Evolutionary conservation across 2,797 vertebrate genomes (phyloP), one percentile per base, ranked within the genome.

Genomic region (Halcyon leucocephala): DNA sequence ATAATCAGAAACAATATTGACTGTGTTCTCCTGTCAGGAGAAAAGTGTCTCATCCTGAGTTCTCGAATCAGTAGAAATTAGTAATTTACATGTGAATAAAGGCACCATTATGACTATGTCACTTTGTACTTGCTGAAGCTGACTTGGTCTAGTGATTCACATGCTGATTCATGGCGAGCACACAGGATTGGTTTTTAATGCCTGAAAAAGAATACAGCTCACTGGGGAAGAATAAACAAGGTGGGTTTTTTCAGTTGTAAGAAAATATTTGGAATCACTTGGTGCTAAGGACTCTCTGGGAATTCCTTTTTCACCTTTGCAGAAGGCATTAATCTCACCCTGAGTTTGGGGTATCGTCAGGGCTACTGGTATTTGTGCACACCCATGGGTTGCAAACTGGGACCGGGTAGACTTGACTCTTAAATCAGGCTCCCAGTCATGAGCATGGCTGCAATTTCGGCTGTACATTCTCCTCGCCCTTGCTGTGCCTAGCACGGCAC

Each of bases 1-100:
- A 62, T 39, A 77, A 77, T 91, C 70, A 69, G 10, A 41, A 91
- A 72, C 71, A 90, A 49, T 65, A 90, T 29, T 51, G 65, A 46
- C 55, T 91, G 25, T 90, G 73, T 74, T 86, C 31, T 71, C 12
- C 29, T 72, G 31, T 61, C n/a, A 90, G 91, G 88, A 91, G 52
- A 52, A 95, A 76, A 79, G 73, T 90, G 35, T 95, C 82, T 89
- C 5, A 44, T 95, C 62, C 69, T 16, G n/a, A 95, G 42, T 70
- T 17, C 31, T 96, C 58, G 74, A 58, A 94, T 96, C 79, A 91
- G 42, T 92, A 93, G 72, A 95, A 92, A 95, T 95, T n/a, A 85
- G 74, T 79, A 89, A 84, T 95, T 79, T 90, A 62, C 22, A 65
- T 70, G 17, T 86, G 80, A 97, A 83, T 88, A 93, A 92, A 90